A percentile compares a stretch with the other conserved stretches of the same genome.
Conservation (phyloP, 2,113 vertebrate species). For the Naja naja region DNA sequence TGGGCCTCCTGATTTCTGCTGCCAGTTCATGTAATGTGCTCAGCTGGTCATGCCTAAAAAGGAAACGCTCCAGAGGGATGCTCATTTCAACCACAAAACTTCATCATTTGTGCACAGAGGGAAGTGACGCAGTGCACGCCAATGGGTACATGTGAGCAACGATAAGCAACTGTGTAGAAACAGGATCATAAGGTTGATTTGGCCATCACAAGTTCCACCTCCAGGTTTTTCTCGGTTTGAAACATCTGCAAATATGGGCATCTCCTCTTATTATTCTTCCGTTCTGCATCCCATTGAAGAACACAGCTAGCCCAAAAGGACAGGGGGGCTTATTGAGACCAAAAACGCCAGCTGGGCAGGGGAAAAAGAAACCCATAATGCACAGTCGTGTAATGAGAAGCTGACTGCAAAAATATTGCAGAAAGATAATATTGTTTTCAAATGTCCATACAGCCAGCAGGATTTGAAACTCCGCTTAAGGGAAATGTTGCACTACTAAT, state of each 20-base stretch:
- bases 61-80: not conserved
- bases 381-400: not conserved
- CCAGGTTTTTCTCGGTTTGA: not conserved
- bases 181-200: not conserved
- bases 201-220: not conserved
- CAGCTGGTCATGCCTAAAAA: not conserved
- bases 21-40: not conserved
- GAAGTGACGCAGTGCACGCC: not conserved
- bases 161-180: not conserved
- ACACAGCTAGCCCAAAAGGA: not conserved
- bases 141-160: too few relatives aligned
- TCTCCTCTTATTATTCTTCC: not conserved
- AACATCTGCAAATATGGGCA: not conserved
- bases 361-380: not conserved
- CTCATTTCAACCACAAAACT: accelerated
- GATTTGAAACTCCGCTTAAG: not conserved
- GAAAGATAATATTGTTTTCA: not conserved
- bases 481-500: not conserved
- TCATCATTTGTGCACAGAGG: not conserved
- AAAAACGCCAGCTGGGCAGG: not conserved
- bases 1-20: conserved; percentile 17
- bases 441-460: not conserved
- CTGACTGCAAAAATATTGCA: not conserved
- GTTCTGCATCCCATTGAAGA: not conserved
- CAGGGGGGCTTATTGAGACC: not conserved